Evolutionary conservation across 2,113 vertebrate genomes (phyloP), one percentile per base, ranked within the genome.

Genomic region (Megaceryle maxima): DNA sequence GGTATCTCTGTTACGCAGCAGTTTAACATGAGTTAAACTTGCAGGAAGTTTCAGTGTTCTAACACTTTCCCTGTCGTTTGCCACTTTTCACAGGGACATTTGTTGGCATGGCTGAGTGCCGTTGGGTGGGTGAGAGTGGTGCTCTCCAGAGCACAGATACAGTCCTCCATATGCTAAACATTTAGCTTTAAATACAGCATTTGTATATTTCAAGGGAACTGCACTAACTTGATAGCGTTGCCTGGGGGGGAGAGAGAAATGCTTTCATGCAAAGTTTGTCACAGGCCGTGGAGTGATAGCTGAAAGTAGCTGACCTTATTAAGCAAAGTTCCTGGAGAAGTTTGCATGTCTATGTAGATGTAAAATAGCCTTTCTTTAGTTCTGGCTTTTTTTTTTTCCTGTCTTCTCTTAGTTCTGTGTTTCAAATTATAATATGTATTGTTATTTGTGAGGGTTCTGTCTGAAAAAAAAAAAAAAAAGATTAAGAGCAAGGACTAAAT

Each of bases 251-350:
- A 87, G 48, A 87, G 92, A 83, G 86, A 68, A 96, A 88, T 56
- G 66, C 43, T 94, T 94, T 94, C 83, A 75, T 72, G 83, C 73
- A 72, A 53, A 96, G 85, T 83, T 39, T 93, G 83, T 96, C 86
- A 84, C 2, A 2, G 77, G 79, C 35, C 0, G 1, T 74, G 94
- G 43, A 88, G 73, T 75, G 76, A 90, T 82, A 92, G 83, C 86
- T 94, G 79, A 60, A 95, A 87, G 90, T 80, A 56, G 73, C 66
- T 92, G 92, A 37, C 88, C 92, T 95, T 94, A 96, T 90, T 95
- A 96, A 93, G 60, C 70, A 86, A 46, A 93, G 86, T 69, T 95
- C 88, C 83, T 92, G 86, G 83, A 88, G 88, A 86, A 96, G 88
- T 88, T 95, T 94, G 87, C 33, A 46, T 79, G 70, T 87, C 66